A percentile compares a stretch with the other conserved stretches of the same genome.
These are phyloP conservation scores for Clostera curtula DNA, from an alignment of 2,888 invertebrate genomes.

Conservation along the genomic window DNA sequence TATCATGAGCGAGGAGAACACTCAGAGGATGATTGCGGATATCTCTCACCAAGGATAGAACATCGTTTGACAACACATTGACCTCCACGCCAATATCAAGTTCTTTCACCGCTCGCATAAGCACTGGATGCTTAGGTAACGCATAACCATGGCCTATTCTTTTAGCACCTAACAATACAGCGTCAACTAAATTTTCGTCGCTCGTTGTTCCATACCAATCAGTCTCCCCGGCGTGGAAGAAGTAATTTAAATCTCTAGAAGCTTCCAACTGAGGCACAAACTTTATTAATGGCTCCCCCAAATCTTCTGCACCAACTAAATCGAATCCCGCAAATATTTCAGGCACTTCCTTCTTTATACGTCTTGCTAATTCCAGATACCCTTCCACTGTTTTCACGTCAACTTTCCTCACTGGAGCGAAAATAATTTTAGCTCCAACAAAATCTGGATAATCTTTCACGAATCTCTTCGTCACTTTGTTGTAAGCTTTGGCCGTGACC, in stretches of 20 bases:
- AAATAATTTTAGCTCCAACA: slow-evolving; percentile 81
- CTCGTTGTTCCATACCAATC: slow-evolving; percentile 80
- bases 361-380: slow-evolving; percentile 54
- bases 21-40: slow-evolving; percentile 85
- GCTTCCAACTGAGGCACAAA: slow-evolving; percentile 74
- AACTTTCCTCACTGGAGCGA: slow-evolving; percentile 75
- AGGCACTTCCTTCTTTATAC: slow-evolving; percentile 70
- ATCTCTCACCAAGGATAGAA: slow-evolving; percentile 80
- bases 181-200: slow-evolving; percentile 87
- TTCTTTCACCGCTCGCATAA: slow-evolving; percentile 73
- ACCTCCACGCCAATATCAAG: slow-evolving; percentile 82
- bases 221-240: slow-evolving; percentile 89
- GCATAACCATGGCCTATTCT: slow-evolving; percentile 88
- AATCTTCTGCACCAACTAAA: slow-evolving; percentile 86
- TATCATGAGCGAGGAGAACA: slow-evolving; percentile 76
- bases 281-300: slow-evolving; percentile 76
- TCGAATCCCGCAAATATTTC: slow-evolving; percentile 85
- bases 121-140: slow-evolving; percentile 80
- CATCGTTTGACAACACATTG: slow-evolving; percentile 87
- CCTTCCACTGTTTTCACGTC: slow-evolving; percentile 40
- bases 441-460: slow-evolving; percentile 77
- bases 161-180: slow-evolving; percentile 81
- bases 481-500: slow-evolving; percentile 76
- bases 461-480: slow-evolving; percentile 74
- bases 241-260: slow-evolving; percentile 75